Conservation (phyloP, 2,113 vertebrate species). For the Rhizomys pruinosus region DNA sequence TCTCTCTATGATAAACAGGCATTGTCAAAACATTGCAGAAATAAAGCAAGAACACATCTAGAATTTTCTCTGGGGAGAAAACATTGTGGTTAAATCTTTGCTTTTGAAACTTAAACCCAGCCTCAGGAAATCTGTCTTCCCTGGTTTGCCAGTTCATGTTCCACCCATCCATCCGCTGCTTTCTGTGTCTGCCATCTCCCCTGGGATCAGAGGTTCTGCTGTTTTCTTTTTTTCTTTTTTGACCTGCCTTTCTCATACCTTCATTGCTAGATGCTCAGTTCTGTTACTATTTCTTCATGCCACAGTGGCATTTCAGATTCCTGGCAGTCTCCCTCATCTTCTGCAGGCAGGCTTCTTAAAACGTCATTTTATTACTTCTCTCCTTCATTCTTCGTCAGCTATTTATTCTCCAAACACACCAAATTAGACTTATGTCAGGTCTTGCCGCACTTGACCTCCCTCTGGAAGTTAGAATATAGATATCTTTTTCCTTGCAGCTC, state of each 20-base stretch:
- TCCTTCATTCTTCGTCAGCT: background rate
- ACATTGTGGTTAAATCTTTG: background rate
- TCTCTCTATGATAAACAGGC: background rate
- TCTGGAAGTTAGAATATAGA: background rate
- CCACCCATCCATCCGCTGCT: background rate
- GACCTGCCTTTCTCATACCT: background rate
- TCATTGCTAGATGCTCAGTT: background rate
- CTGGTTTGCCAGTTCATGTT: background rate
- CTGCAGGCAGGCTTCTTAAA: background rate
- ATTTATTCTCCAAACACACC: background rate
- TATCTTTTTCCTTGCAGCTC: background rate
- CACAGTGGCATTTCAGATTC: background rate
- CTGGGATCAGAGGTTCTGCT: background rate
- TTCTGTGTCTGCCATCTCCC: background rate
- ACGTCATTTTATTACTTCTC: background rate
- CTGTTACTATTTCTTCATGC: background rate
- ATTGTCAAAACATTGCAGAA: background rate
- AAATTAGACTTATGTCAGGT: background rate
- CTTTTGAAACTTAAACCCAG: background rate
- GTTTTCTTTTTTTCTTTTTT: background rate
- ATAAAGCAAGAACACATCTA: background rate
- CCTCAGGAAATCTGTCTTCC: background rate
- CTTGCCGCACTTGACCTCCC: background rate
- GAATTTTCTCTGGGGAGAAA: constrained; percentile 31
- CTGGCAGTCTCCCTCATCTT: background rate